Percentiles rank a stretch among this genome's conserved stretches.
These are phyloP conservation scores for Platerodrilus igneus DNA, from an alignment of 2,888 invertebrate genomes.

Conservation along the genomic window DNA sequence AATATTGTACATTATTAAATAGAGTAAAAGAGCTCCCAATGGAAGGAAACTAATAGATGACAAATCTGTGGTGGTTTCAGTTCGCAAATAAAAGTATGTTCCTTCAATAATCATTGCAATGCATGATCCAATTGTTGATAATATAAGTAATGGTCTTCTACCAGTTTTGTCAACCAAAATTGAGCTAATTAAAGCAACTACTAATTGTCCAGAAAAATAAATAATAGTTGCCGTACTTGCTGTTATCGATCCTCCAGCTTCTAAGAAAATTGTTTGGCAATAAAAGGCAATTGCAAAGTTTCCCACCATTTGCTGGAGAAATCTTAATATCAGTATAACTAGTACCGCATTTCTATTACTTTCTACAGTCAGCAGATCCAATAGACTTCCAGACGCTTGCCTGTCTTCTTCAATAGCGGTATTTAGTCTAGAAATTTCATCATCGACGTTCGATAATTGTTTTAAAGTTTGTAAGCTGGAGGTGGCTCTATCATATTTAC, in stretches of 20 bases:
- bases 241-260: slow-evolving; percentile 43
- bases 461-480: slow-evolving; percentile 55
- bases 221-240: slow-evolving; percentile 55
- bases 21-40: slow-evolving; percentile 45
- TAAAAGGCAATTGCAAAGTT: slow-evolving; percentile 56
- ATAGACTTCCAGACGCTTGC: slow-evolving; percentile 48
- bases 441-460: slow-evolving; percentile 49
- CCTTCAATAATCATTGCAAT: slow-evolving; percentile 43
- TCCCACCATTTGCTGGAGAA: slow-evolving; percentile 58
- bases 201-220: slow-evolving; percentile 54
- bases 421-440: slow-evolving; percentile 41
- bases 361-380: slow-evolving; percentile 52
- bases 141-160: slow-evolving; percentile 57
- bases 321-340: slow-evolving; percentile 56
- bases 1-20: slow-evolving; percentile 47
- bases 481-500: slow-evolving; percentile 46
- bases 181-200: slow-evolving; percentile 54
- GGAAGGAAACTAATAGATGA: too few species aligned
- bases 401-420: slow-evolving; percentile 39
- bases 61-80: too few species aligned
- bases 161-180: slow-evolving; percentile 59
- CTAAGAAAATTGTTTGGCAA: slow-evolving; percentile 57
- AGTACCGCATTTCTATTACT: slow-evolving; percentile 58
- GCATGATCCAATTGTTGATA: slow-evolving; percentile 48
- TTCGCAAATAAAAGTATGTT: slow-evolving; percentile 45